Evolutionary conservation across 1,140 invertebrate species (phyloP), one percentile per base, ranked within the genome.

Genomic region (Agrilus planipennis): DNA sequence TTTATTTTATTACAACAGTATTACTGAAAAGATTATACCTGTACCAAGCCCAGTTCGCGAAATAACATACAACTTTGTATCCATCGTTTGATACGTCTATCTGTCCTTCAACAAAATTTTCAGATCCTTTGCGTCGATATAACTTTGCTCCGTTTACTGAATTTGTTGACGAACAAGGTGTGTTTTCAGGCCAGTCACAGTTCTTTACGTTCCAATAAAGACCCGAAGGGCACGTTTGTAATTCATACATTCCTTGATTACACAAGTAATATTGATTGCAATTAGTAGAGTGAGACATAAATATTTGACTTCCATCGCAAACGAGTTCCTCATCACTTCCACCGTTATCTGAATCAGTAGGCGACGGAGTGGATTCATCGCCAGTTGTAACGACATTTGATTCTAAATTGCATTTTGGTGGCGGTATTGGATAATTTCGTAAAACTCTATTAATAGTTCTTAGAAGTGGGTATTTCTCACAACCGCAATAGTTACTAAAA

Each of bases 211-310:
- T 85, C 81, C 86, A 90, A 38, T 78, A 70, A 0, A 89, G 63
- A 2, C 77, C 77, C 15, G 62, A 55, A 0, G 83, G 78, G 56
- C 87, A 90, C 0, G 55, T 59, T 28, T 81, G 72, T 38, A 79
- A 71, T 1, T 74, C 63, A 2, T 81, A 66, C 19, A 70, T 56
- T 11, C 79, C 83, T 51, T 81, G 77, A 23, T 86, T 74, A 54
- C 87, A 91, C 0, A 83, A 61, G 38, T 81, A 84, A 52, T 88
- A 91, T 51, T 85, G 84, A 22, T 69, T 72, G 54, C 86, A 89
- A 49, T 89, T 79, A 0, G 51, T 56, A 3, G 74, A 63, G 53
- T 87, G 75, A 1, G 74, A 55, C 36, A 67, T 60, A 53, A 81
- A 85, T 12, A 71, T 60, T 42, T 65, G 69, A n/a, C n/a, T n/a